Conservation (phyloP, 2,113 vertebrate species). For the Cepphus grylle region DNA sequence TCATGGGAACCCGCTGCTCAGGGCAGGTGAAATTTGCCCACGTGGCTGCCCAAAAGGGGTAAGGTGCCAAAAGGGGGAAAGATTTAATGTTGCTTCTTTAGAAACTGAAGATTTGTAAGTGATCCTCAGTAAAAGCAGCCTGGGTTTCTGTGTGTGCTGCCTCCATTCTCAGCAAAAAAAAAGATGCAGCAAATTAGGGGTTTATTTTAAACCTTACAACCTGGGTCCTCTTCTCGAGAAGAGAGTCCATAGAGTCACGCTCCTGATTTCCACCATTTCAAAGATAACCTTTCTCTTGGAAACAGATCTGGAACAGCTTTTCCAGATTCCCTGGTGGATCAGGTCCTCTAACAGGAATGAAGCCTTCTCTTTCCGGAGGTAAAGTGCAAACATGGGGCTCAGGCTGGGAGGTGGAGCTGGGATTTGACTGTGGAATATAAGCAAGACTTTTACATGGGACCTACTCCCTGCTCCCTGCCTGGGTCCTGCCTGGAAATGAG, state of each 20-base stretch:
- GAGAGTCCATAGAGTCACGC: not conserved
- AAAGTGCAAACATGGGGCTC: not conserved
- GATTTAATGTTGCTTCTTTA: not conserved
- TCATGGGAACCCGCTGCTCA: not conserved
- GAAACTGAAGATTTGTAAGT: not conserved
- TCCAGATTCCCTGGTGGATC: not conserved
- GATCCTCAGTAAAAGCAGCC: not conserved
- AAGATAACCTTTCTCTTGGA: not conserved
- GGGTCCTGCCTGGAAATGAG: not conserved
- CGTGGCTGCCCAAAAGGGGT: not conserved
- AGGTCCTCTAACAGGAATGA: accelerated
- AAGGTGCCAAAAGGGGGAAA: not conserved
- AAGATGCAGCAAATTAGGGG: not conserved
- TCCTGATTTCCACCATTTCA: not conserved
- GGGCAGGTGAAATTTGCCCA: not conserved
- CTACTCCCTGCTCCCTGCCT: not conserved
- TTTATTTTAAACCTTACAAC: not conserved
- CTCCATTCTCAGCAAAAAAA: not conserved
- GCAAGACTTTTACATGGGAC: not conserved
- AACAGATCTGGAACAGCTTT: not conserved
- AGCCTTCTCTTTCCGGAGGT: not conserved
- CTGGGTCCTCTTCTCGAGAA: not conserved
- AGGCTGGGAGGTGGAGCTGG: not conserved
- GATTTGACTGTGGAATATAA: not conserved
- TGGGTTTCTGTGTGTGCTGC: not conserved